Base-by-base conservation (phyloP, 2,888 invertebrate species). In the Epinotia brunnichana region DNA sequence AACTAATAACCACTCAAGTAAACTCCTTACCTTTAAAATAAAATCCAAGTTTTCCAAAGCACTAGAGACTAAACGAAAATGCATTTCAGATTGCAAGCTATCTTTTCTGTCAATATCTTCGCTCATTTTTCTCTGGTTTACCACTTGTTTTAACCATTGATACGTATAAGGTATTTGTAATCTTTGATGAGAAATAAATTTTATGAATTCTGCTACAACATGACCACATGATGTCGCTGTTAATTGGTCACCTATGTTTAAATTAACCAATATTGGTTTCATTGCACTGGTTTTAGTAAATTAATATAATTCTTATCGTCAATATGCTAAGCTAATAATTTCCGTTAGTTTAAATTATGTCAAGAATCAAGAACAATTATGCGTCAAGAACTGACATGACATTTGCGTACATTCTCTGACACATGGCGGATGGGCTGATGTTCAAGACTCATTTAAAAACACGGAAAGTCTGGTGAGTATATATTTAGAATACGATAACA, bases 221-320 rank as follows among this genome's bases (percentile, higher is more conserved):
- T 94, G 91, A 4, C 94, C 94, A 84, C 94, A 94, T 19, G 94
- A 93, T 81, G 92, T 90, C 48, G 94, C 89, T 48, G 95, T 95
- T 77, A 95, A 81, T 79, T 94, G 89, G 78, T 94, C 94, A 57
- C 91, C 91, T 73, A 94, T 89, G 63, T 89, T 85, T 76, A 94
- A 82, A 76, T 90, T 81, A 69, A 94, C 76, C 63, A 77, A 73
- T 51, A 91, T 77, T 41, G 86, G 85, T 72, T 83, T 83, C 9
- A 74, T 66, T 59, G 74, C 71, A 63, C 69, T 79, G 39, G 72
- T 61, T 54, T 79, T 82, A 59, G n/a, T 48, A 13, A 13, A n/a
- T 79, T 82, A 59, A 7, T 48, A 13, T 41, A n/a, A n/a, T 48
- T 48, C 3, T 48, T n/a, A 13, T n/a, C 7, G n/a, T n/a, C 15